phyloP scores from a whole-genome alignment of 2,888 invertebrate species.

The Linyphia triangularis region DNA sequence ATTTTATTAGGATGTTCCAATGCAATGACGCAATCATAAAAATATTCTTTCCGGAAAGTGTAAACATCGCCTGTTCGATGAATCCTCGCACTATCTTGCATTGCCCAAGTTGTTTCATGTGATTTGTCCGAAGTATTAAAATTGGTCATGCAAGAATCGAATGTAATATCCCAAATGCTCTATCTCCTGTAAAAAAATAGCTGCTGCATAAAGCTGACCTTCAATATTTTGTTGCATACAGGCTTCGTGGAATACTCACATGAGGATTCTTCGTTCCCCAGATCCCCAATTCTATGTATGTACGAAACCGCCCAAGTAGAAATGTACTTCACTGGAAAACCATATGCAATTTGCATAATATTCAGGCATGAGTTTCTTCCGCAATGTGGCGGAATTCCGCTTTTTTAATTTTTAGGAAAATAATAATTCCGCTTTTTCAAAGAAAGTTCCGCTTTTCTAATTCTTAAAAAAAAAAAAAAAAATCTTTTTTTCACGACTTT shows the following conservation, averaged over 20 bases:
- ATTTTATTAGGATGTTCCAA: not conserved
- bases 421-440: no score
- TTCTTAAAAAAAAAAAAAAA: no score
- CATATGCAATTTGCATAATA: not conserved
- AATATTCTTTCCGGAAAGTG: not conserved
- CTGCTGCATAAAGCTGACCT: not conserved
- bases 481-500: no score
- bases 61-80: not conserved
- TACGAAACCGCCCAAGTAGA: not conserved
- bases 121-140: not conserved
- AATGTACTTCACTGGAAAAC: not conserved
- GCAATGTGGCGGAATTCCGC: no score
- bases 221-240: not conserved
- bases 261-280: not conserved
- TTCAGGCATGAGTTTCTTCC: no score
- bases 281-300: not conserved
- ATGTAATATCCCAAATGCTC: not conserved
- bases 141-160: not conserved
- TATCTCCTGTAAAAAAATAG: not conserved
- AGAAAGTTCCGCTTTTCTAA: no score
- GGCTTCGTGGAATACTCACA: not conserved
- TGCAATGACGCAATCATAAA: not conserved
- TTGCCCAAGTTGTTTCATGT: not conserved
- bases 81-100: not conserved
- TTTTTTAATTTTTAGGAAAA: no score